Percentiles rank a stretch among this genome's conserved stretches.
Evolutionary conservation across 2,888 invertebrate species (phyloP).

Genomic region (Antheraea assamensis): DNA sequence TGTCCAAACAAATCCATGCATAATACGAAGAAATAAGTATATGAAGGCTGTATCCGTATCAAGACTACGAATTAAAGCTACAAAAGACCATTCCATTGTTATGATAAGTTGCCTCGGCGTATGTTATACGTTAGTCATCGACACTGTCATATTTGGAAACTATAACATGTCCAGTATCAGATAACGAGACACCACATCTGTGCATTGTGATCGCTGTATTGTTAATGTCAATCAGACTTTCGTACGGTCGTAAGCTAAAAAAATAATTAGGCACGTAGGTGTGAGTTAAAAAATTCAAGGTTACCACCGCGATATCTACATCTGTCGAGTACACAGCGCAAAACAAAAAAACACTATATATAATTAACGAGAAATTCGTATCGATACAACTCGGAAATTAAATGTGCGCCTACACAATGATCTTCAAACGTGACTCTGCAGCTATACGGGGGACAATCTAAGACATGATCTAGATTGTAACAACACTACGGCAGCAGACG

Average conservation of each 20-base stretch:
- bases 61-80: conserved; percentile 54
- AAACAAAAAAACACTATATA: conserved; percentile 48
- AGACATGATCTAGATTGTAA: conserved; percentile 77
- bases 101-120: conserved; percentile 42
- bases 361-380: conserved; percentile 73
- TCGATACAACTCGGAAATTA: conserved; percentile 66
- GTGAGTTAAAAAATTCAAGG: conserved; percentile 57
- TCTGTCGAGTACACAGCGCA: conserved; percentile 39
- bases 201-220: conserved; percentile 62
- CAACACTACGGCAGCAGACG: conserved; percentile 67
- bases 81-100: conserved; percentile 56
- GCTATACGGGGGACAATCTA: conserved; percentile 71
- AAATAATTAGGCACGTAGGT: conserved; percentile 48
- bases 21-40: conserved; percentile 51
- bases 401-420: conserved; percentile 68
- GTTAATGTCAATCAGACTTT: conserved; percentile 69
- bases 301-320: conserved; percentile 38
- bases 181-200: conserved; percentile 67
- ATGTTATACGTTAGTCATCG: conserved; percentile 62
- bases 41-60: conserved; percentile 58
- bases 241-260: conserved; percentile 50
- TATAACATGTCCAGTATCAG: conserved; percentile 63
- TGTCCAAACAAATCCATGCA: conserved; percentile 23
- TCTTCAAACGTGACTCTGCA: conserved; percentile 71
- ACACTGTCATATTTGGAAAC: conserved; percentile 61